Base-by-base conservation (phyloP, 2,113 vertebrate species). In the Sigmodon hispidus region DNA sequence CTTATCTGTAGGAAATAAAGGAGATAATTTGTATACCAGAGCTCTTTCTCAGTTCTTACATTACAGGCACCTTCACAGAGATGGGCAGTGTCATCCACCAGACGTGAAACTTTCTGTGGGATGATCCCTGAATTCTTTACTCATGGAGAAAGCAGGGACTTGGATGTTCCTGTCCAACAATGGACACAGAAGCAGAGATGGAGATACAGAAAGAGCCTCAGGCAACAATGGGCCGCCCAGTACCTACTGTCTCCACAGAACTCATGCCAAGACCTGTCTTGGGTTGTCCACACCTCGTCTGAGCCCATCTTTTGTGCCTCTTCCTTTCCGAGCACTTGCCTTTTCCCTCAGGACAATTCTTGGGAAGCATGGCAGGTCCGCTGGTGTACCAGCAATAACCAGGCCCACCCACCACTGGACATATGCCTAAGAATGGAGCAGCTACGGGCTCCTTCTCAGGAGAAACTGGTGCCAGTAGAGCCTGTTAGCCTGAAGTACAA, bases 41-140 rank as follows among this genome's bases (percentile, higher is more conserved):
- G 52, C 69, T 90, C 59, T 48, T 84, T 96, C 48, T 96, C 4
- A 43, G 19, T 94, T 52, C 94, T 86, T 93, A 5, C 16, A 45
- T 86, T 50, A 70, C 81, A 98, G 97, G 61, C 83, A 36, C 86
- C 93, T 79, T 7, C 2, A 0, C 69, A 90, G 96, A 80, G 40
- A 34, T 3, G 72, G 85, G 36, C 36, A 36, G 55, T 75, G 65
- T 7, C 92, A 45, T 83, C 76, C 34, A 5, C 15, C 50, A 93
- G 61, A 72, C 10, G 0, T 26, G 36, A 72, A n/a, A 26, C 90
- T 79, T 69, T 8, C 80, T 88, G 85, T 0, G 7, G 17, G 55
- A 52, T 36, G 19, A 43, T 12, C 50, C 61, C 85, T 26, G 22
- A 91, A 24, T 61, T 91, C 69, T 87, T 72, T 57, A 89, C 75